Evolutionary conservation across 1,140 invertebrate genomes (phyloP), one percentile per base, ranked within the genome.

Genomic region (Cylas formicarius): DNA sequence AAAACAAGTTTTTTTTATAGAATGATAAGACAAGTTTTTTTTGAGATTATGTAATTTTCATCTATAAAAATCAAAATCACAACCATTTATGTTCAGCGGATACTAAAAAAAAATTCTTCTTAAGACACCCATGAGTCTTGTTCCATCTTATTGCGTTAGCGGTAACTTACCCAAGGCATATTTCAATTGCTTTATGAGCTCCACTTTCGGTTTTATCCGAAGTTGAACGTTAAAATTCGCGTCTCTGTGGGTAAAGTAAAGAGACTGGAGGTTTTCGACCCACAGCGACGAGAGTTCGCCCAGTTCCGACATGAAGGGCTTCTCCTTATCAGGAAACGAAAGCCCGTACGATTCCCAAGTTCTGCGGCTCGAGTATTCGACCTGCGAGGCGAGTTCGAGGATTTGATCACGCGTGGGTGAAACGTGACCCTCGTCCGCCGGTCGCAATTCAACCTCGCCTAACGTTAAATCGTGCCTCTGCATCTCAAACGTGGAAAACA

Each of bases 301-400:
- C 4, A 61, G 48, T 50, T 62, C 57, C 8, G 50, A 55, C 13
- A 61, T 37, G 50, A 63, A 63, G 24, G 53, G 52, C 22, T 27
- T 38, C 34, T 62, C 60, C 41, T 57, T 61, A 17, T 53, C 47
- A 13, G 58, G 51, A 16, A 49, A 47, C 8, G 47, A 28, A 39
- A 51, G 52, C 3, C 58, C 61, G 29, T 58, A 57, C 14, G 32
- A 38, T 32, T 65, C 63, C 63, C 63, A 65, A 24, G 42, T 63
- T 33, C 45, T 53, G 13, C 52, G 48, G 22, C 51, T 31, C 34
- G 39, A 47, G 29, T 48, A 52, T 31, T 32, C 26, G 7, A 48
- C 35, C 44, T 45, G 55, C 1, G 50, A 49, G 3, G 44, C 57
- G 1, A 53, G 20, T 34, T 61, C 60, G 61, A 61, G 63, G 31